Percentiles rank a stretch among this genome's conserved stretches.
Conservation (phyloP, 2,888 invertebrate species). For the Eilema depressum region DNA sequence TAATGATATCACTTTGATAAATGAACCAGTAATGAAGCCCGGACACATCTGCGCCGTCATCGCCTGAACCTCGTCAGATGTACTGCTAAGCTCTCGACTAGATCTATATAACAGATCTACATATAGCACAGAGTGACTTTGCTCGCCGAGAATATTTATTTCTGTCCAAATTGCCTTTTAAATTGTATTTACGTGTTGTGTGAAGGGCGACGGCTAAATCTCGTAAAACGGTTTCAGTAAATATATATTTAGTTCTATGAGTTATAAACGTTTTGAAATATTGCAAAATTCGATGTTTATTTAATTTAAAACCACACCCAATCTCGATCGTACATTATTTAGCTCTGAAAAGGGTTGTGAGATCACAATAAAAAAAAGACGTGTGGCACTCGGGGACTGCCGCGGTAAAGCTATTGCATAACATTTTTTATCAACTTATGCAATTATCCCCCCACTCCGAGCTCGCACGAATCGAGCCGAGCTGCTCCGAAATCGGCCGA, state of each 20-base stretch:
- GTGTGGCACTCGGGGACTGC: too few species aligned
- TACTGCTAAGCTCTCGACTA: neutral
- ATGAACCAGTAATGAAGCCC: conserved; percentile 6
- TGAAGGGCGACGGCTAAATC: conserved; percentile 4
- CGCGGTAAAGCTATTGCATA: too few species aligned
- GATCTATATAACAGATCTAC: neutral
- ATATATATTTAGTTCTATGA: neutral
- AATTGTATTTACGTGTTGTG: neutral
- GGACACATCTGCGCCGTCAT: conserved; percentile 2
- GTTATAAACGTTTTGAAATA: neutral
- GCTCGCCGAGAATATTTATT: neutral
- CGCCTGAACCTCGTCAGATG: neutral
- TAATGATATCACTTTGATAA: conserved; percentile 10
- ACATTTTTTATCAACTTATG: too few species aligned
- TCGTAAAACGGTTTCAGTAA: neutral
- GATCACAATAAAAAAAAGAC: too few species aligned
- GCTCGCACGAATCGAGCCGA: too few species aligned
- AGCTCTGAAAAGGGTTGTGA: too few species aligned
- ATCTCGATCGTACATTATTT: neutral
- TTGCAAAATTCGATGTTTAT: neutral
- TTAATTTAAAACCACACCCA: neutral
- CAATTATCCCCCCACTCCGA: too few species aligned
- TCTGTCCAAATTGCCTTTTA: conserved; percentile 3
- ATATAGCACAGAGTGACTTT: neutral
- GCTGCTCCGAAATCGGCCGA: too few species aligned